Base-by-base conservation (phyloP, 35 echinoderm and acorn worm species). In the Ptychodera flava region DNA sequence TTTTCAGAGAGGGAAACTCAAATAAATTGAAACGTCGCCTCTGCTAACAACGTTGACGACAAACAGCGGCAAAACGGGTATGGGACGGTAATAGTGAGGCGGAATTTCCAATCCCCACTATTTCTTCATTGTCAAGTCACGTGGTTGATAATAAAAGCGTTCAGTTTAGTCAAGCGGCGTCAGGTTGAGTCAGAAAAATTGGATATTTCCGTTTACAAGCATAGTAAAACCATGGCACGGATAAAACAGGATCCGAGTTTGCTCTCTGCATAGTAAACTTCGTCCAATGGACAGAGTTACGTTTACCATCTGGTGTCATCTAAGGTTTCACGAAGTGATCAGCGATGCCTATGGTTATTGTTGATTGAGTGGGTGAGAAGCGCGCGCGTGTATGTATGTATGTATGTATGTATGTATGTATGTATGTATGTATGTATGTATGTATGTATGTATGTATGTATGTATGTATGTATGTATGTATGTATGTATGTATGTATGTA, bases 381-480 rank as follows among this genome's bases (percentile, higher is more conserved):
- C 22, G 45, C 6, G 45, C 45, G 45, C 22, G 45, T 64, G 45
- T 64, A 64, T 64, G 45, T 64, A 22, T 64, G 22, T 64, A 22
- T 64, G 45, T 64, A 22, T 64, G 45, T 64, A 22, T 64, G 45
- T 64, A 22, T 64, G 45, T 64, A 12, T 64, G 45, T 64, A 12
- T 64, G 45, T 64, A 22, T 64, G 45, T 64, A 22, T 64, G 45
- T 64, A 22, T 64, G 22, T 64, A 22, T 64, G 45, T 64, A 22
- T n/a, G 45, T 64, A 64, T 22, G 6, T 64, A 64, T 64, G 45
- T 64, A 64, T 64, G 45, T 64, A 64, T 64, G 45, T 64, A 64
- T 64, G 45, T 64, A 64, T 64, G 45, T 64, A 64, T 64, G 45
- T 64, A 64, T 64, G 45, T 64, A 64, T 64, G 45, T 64, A 64